Percentiles rank a stretch among this genome's conserved stretches.
Evolutionary conservation across 2,797 vertebrate species (phyloP).

Genomic region (Psittacula echo): DNA sequence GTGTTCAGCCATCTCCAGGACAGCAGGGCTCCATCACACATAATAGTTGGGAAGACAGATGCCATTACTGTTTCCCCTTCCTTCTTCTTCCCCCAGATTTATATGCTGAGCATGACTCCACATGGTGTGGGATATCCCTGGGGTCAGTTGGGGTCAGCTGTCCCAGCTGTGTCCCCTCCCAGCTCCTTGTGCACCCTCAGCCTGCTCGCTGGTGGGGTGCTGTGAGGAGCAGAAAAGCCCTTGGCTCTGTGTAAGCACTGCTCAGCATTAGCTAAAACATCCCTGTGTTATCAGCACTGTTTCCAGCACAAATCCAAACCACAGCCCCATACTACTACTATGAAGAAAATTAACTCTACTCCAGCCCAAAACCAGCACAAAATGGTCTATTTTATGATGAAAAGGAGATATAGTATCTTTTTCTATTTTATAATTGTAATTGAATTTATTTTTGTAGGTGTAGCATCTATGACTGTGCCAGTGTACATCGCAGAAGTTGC

Average conservation of each 20-base stretch:
- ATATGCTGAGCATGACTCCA: fast-evolving
- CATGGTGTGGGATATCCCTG: background rate
- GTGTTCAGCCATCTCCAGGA: background rate
- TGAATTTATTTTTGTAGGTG: slow-evolving; percentile 78
- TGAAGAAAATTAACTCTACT: background rate
- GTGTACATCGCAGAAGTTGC: slow-evolving; percentile 97
- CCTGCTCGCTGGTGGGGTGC: fast-evolving
- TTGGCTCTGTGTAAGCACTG: background rate
- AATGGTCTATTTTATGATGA: background rate
- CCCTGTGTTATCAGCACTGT: background rate
- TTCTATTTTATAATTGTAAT: background rate
- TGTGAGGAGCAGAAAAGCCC: background rate
- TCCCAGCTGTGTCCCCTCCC: background rate
- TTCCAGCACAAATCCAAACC: background rate
- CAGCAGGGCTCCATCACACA: background rate
- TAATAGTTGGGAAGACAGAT: background rate
- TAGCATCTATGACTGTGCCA: slow-evolving; percentile 97
- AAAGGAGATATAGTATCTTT: background rate
- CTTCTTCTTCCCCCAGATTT: background rate
- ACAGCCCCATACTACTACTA: background rate
- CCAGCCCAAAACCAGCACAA: background rate
- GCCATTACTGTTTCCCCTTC: too few relatives aligned
- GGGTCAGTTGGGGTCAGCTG: background rate
- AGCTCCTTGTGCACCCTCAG: background rate
- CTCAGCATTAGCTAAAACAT: background rate